Percentiles rank a stretch among this genome's conserved stretches.
Conservation (phyloP, 2,113 vertebrate species). For the Phaethon lepturus region DNA sequence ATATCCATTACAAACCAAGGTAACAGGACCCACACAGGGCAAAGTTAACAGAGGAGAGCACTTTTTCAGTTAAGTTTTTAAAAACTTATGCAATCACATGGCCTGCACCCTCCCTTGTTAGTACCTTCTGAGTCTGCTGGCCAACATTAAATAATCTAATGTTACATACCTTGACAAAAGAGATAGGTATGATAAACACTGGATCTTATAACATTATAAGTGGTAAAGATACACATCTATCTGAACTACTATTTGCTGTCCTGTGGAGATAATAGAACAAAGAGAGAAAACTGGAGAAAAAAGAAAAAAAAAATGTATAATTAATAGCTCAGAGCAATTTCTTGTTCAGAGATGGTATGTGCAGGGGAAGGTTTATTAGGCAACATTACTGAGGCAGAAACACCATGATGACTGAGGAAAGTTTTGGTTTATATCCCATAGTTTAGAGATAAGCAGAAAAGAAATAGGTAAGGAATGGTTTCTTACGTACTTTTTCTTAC, state of each 20-base stretch:
- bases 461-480: background rate
- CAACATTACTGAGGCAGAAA: conserved; percentile 5
- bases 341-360: conserved; percentile 2
- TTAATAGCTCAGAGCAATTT: conserved; percentile 19
- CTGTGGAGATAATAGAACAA: background rate
- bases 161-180: background rate
- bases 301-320: background rate
- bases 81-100: background rate
- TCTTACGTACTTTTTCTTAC: background rate
- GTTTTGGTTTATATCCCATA: background rate
- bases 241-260: background rate
- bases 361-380: background rate
- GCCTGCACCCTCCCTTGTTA: background rate
- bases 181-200: background rate
- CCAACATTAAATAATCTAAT: background rate
- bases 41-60: background rate
- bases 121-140: background rate
- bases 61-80: background rate
- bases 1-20: background rate
- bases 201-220: background rate
- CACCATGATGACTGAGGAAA: background rate
- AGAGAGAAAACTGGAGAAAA: background rate
- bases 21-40: no score
- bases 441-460: background rate
- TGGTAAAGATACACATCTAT: background rate